phyloP scores from a whole-genome alignment of 2,113 vertebrate species.

The Mastomys coucha region DNA sequence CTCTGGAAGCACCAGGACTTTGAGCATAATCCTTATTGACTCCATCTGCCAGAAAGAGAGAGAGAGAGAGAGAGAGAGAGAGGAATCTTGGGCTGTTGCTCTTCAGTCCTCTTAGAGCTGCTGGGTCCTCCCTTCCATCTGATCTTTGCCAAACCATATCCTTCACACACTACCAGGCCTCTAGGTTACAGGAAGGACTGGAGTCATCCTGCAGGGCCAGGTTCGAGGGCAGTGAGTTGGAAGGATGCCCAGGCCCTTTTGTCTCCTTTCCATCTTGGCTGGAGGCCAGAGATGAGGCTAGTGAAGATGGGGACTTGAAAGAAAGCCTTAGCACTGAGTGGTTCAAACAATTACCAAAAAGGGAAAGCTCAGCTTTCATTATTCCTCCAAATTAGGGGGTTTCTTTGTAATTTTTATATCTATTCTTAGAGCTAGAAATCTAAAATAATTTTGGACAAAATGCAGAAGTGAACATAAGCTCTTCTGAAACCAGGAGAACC shows the following conservation, averaged over 20 bases:
- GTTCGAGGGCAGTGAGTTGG: neutral
- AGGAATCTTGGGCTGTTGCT: neutral
- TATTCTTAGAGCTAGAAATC: conserved; percentile 64
- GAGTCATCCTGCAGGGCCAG: neutral
- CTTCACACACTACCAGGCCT: conserved; percentile 3
- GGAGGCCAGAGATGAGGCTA: conserved; percentile 50
- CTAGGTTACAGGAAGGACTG: neutral
- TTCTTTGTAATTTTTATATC: conserved; percentile 70
- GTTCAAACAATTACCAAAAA: conserved; percentile 44
- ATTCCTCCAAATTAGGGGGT: conserved; percentile 67
- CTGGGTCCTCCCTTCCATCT: conserved; percentile 8
- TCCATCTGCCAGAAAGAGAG: conserved; percentile 71
- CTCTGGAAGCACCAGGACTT: conserved; percentile 67
- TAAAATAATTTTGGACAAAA: conserved; percentile 42
- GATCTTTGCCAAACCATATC: neutral
- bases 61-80: neutral
- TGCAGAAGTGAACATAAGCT: neutral
- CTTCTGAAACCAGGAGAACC: neutral
- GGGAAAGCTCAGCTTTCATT: conserved; percentile 71
- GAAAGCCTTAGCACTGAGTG: conserved; percentile 5
- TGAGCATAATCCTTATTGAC: conserved; percentile 84
- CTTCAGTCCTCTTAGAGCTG: neutral
- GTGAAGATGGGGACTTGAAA: conserved; percentile 57
- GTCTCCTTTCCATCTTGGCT: conserved; percentile 33
- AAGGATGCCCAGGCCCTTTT: conserved; percentile 31